Evolutionary conservation across 2,113 vertebrate species (phyloP).

Genomic region (Rhinopomastus cyanomelas): DNA sequence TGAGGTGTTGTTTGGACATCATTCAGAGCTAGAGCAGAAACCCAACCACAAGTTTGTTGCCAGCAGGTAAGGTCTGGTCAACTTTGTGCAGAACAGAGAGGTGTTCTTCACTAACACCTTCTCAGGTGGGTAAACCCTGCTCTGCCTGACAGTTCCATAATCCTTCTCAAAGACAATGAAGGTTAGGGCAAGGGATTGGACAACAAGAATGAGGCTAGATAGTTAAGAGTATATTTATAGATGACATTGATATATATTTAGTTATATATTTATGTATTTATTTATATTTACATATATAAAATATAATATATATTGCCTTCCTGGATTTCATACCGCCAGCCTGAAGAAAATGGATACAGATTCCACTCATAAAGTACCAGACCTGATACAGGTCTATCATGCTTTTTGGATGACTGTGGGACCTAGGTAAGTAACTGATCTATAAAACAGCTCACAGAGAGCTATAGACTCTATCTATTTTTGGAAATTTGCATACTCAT

Average conservation of each 20-base stretch:
- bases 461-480: neutral
- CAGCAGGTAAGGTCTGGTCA: neutral
- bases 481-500: neutral
- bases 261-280: no score
- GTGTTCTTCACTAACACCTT: neutral
- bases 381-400: neutral
- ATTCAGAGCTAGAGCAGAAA: neutral
- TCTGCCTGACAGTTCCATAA: neutral
- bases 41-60: neutral
- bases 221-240: neutral
- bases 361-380: neutral
- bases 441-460: neutral
- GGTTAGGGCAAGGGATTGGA: neutral
- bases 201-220: neutral
- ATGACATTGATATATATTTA: no score
- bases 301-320: no score
- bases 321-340: neutral
- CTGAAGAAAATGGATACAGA: neutral
- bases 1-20: neutral
- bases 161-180: neutral
- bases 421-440: neutral
- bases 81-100: accelerated
- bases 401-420: neutral
- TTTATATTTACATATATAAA: no score
- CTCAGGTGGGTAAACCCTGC: neutral